phyloP scores from a whole-genome alignment of 2,113 vertebrate species.

The Panurus biarmicus region DNA sequence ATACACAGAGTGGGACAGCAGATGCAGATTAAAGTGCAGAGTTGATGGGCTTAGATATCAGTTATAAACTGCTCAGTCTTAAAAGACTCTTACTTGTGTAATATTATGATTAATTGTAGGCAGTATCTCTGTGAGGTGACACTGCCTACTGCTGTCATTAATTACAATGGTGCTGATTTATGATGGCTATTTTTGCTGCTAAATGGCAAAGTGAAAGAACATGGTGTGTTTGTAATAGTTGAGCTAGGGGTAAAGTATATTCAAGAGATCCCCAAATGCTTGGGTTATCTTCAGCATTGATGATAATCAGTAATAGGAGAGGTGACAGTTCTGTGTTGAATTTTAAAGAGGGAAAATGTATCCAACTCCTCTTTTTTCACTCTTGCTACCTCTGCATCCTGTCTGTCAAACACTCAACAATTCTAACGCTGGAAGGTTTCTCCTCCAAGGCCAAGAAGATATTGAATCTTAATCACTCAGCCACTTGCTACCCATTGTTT shows the following conservation, averaged over 20 bases:
- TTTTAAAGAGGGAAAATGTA: not conserved
- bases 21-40: not conserved
- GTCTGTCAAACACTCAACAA: not conserved
- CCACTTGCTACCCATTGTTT: not conserved
- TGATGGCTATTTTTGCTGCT: not conserved
- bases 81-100: not conserved
- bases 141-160: not conserved
- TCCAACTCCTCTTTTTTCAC: not conserved
- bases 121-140: not conserved
- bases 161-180: not conserved
- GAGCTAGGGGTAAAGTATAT: not conserved
- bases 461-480: not conserved
- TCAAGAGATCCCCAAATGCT: not conserved
- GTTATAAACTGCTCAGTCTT: not conserved
- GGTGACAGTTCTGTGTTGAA: not conserved
- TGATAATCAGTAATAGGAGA: not conserved
- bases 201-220: not conserved
- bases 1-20: not conserved
- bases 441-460: not conserved
- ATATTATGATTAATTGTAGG: not conserved
- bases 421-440: not conserved
- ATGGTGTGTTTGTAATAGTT: not conserved
- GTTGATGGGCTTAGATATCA: not conserved
- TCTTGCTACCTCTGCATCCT: not conserved
- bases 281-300: not conserved